Base-by-base conservation (phyloP, 2,797 vertebrate genomes). In the Pipistrellus pipistrellus region DNA sequence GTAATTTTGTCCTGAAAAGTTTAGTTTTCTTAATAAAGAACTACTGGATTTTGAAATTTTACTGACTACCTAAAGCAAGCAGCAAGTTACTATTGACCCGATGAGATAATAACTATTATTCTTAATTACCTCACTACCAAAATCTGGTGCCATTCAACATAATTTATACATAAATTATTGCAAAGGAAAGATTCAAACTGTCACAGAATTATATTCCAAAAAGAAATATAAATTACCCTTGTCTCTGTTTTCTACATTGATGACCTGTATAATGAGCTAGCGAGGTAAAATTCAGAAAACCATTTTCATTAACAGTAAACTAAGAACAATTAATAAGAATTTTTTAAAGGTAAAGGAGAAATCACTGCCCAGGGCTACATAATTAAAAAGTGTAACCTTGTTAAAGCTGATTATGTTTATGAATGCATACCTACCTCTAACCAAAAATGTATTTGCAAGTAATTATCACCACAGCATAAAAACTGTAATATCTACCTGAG, bases 401-500 rank as follows among this genome's bases (percentile, higher is more conserved):
- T 46, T 94, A 64, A 88, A 72, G n/a, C 59, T 92, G 11, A 27
- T 59, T 13, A 25, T 59, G 57, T 59, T 27, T 59, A 27, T 59
- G 27, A 59, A 27, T 59, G 11, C 57, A 59, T 59, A 27, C 57
- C 57, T 84, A 35, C 86, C 48, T 92, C 46, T 91, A 85, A 95
- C 41, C 84, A 35, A 80, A 94, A 96, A 88, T 76, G 25, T 59
- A 59, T 95, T 94, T 96, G 71, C 85, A 96, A 96, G 90, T 93
- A 96, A 95, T 96, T 96, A 95, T 94, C 82, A 91, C 73, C 78
- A 84, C 41, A 89, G 66, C 35, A 92, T 96, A 96, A 96, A 96
- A 96, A 96, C 55, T 95, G 93, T 57, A 93, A 93, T 86, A 95
- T 90, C 83, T 97, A 97, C 95, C 95, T 96, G 90, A 97, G 95